Evolutionary conservation across 2,888 invertebrate genomes (phyloP).

Genomic region (Drosophila ezoana): DNA sequence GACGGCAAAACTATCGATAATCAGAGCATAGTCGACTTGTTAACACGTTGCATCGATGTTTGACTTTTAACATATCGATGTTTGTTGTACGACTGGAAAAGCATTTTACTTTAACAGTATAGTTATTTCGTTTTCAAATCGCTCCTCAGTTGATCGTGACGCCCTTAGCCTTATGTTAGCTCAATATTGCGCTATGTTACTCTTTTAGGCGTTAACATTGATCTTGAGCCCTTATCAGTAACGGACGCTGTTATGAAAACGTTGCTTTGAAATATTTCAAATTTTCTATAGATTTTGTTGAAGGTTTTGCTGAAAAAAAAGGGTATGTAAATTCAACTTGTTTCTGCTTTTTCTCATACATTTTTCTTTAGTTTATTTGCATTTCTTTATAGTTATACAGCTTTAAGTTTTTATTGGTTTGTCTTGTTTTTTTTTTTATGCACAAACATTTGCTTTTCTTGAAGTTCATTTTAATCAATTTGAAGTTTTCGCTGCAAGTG

Average conservation of each 20-base stretch:
- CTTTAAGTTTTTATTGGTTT: conserved; percentile 38
- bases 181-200: conserved; percentile 2
- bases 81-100: too few species aligned
- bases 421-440: conserved; percentile 20
- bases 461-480: conserved; percentile 8
- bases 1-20: neutral
- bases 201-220: neutral
- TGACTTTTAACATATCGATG: neutral
- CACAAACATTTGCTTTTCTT: conserved; percentile 9
- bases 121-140: too few species aligned
- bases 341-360: conserved; percentile 13
- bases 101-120: too few species aligned
- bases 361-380: conserved; percentile 50
- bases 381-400: conserved; percentile 64
- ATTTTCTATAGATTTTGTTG: too few species aligned
- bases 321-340: neutral
- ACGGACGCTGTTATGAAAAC: neutral
- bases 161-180: neutral
- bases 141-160: too few species aligned
- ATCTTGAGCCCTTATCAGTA: neutral
- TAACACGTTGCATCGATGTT: neutral
- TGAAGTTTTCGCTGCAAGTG: conserved; percentile 34
- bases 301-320: neutral
- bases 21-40: neutral
- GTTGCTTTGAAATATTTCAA: neutral